phyloP scores from a whole-genome alignment of 1,140 invertebrate genomes.

The Drosophila eugracilis region DNA sequence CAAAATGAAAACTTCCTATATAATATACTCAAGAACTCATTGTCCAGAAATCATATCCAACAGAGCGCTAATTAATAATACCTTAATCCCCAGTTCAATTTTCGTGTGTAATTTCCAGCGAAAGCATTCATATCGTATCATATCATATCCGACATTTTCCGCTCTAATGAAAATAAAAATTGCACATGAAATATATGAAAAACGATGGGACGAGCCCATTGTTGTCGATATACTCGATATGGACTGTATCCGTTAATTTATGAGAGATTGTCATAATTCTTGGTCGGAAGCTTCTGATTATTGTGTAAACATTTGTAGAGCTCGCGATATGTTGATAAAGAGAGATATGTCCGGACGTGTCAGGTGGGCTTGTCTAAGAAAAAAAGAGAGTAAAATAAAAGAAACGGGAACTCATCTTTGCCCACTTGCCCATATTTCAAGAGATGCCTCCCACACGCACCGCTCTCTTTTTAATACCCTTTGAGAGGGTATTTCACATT shows the following conservation, averaged over 20 bases:
- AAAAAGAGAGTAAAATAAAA: constrained; percentile 10
- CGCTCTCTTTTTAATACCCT: constrained; percentile 5
- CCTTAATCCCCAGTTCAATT: constrained; percentile 18
- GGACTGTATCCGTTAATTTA: constrained; percentile 40
- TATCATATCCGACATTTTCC: constrained; percentile 53
- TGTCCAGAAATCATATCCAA: constrained; percentile 23
- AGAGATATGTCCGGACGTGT: constrained; percentile 20
- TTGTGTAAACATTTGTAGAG: constrained; percentile 49
- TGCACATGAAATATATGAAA: constrained; percentile 42
- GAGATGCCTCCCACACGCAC: constrained; percentile 15
- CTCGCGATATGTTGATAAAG: constrained; percentile 47
- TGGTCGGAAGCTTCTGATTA: constrained; percentile 57
- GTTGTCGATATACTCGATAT: constrained; percentile 31
- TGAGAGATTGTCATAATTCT: constrained; percentile 54
- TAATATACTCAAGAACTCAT: constrained; percentile 7
- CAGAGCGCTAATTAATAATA: constrained; percentile 29
- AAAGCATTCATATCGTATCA: constrained; percentile 23
- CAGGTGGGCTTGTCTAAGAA: constrained; percentile 55
- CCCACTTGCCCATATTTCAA: constrained; percentile 70
- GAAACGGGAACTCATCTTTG: constrained; percentile 32
- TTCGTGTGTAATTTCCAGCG: constrained; percentile 11
- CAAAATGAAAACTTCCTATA: not conserved
- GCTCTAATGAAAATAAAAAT: constrained; percentile 52
- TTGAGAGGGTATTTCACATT: not conserved
- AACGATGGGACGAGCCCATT: constrained; percentile 48